Evolutionary conservation across 2,797 vertebrate genomes (phyloP), one percentile per base, ranked within the genome.

Genomic region (Acridotheres tristis): DNA sequence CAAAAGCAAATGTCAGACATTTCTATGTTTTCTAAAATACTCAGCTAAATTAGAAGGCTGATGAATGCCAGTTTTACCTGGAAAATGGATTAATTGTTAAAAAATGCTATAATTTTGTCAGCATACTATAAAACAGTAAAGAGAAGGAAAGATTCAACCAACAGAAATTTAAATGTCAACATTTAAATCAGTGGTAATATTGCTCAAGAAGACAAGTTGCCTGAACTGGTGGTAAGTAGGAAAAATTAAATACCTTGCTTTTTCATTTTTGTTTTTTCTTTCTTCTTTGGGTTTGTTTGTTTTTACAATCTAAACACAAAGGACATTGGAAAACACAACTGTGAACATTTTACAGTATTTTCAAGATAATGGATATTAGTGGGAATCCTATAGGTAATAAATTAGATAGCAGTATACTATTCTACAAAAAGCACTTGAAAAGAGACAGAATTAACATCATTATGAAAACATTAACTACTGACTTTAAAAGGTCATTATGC

Each of bases 91-190:
- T 53, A 53, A 45, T 30, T 5, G 1, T 18, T 45, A 17, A 88
- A 88, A 94, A 94, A 57, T 30, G 14, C 9, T 50, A 2, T 62
- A 38, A 69, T 84, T 81, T 76, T 66, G 8, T 30, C 20, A 90
- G 22, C 23, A 45, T n/a, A 57, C 7, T 27, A 50, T 20, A 76
- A 55, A 83, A 58, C 8, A 63, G 29, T 25, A 51, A 82, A 53
- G 21, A 7, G 11, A 21, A 75, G 15, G 32, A 38, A 92, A 80
- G 27, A 77, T 38, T 77, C 32, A 89, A 53, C 42, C 36, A 82
- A 76, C 5, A 65, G 27, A 78, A 94, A 85, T 22, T 74, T 50
- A 79, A 89, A 89, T 30, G 29, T 72, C 65, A 95, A 58, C 23
- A 78, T 34, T 59, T 71, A 82, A 79, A 34, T 42, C 32, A 67